Evolutionary conservation across 2,888 invertebrate genomes (phyloP).

Genomic region (Anoplius nigerrimus): DNA sequence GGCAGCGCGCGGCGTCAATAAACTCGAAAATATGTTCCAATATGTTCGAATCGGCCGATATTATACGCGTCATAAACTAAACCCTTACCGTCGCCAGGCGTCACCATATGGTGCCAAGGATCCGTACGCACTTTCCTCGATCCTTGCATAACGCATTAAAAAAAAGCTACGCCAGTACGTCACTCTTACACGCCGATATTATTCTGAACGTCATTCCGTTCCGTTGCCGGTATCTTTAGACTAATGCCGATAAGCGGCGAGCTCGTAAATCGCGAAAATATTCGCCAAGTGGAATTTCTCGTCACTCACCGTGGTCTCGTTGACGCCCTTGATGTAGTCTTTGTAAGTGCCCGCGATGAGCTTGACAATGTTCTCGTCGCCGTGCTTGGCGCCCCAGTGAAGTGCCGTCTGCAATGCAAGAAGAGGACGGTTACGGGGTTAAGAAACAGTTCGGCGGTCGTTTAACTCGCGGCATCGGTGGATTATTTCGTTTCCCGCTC

Average conservation of each 20-base stretch:
- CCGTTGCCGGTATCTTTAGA: too few species aligned
- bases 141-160: conserved; percentile 22
- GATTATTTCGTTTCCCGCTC: conserved; percentile 15
- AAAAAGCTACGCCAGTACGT: conserved; percentile 4
- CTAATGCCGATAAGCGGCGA: too few species aligned
- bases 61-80: conserved; percentile 25
- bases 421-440: conserved; percentile 13
- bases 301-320: conserved; percentile 88
- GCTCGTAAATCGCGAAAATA: too few species aligned
- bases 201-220: too few species aligned
- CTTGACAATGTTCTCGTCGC: conserved; percentile 93
- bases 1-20: conserved; percentile 5
- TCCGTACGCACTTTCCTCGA: conserved; percentile 20
- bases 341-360: conserved; percentile 91
- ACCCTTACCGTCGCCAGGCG: conserved; percentile 19
- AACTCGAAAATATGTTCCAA: conserved; percentile 12
- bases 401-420: conserved; percentile 87
- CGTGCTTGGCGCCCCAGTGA: conserved; percentile 98
- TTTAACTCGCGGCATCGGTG: conserved; percentile 27
- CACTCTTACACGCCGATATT: too few species aligned
- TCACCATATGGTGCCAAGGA: conserved; percentile 29
- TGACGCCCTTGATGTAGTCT: conserved; percentile 81
- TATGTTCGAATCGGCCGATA: conserved; percentile 9
- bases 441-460: conserved; percentile 23
- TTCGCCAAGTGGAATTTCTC: too few species aligned